These are phyloP conservation scores for Phyllostomus discolor DNA, from an alignment of 2,113 vertebrate species.

Conservation along the genomic window DNA sequence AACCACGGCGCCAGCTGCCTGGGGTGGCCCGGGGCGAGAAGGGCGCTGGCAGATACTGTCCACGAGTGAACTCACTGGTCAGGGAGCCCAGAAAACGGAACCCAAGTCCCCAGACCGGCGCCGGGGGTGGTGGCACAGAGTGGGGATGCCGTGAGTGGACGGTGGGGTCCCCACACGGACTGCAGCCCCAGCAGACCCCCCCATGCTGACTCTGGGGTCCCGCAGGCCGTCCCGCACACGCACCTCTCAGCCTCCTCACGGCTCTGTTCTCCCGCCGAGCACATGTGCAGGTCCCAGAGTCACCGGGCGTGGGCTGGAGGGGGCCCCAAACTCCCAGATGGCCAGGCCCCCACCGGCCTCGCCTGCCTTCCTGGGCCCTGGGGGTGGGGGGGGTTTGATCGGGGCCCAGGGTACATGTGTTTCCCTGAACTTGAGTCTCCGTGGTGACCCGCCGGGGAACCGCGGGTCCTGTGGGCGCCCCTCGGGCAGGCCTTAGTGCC, in stretches of 20 bases:
- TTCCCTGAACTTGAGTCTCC: background rate
- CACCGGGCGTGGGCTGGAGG: background rate
- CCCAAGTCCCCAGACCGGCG: background rate
- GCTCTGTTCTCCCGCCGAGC: accelerated
- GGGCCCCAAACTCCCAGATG: too few relatives aligned
- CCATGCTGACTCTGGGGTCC: accelerated
- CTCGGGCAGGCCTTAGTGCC: accelerated
- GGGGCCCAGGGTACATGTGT: accelerated
- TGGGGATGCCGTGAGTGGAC: accelerated
- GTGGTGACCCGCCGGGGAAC: accelerated
- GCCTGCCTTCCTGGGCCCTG: accelerated
- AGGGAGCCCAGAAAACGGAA: accelerated
- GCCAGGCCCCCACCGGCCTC: accelerated
- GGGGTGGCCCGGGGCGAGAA: accelerated
- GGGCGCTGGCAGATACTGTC: accelerated
- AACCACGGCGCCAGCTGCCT: accelerated
- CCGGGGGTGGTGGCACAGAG: accelerated
- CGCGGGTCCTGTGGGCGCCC: accelerated
- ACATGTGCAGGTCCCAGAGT: background rate
- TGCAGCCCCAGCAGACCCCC: accelerated
- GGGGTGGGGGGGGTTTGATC: accelerated
- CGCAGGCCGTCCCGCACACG: accelerated
- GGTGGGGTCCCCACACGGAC: accelerated
- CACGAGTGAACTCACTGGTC: accelerated
- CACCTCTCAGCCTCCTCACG: accelerated